Evolutionary conservation across 2,113 vertebrate species (phyloP).

Genomic region (Meleagris gallopavo): DNA sequence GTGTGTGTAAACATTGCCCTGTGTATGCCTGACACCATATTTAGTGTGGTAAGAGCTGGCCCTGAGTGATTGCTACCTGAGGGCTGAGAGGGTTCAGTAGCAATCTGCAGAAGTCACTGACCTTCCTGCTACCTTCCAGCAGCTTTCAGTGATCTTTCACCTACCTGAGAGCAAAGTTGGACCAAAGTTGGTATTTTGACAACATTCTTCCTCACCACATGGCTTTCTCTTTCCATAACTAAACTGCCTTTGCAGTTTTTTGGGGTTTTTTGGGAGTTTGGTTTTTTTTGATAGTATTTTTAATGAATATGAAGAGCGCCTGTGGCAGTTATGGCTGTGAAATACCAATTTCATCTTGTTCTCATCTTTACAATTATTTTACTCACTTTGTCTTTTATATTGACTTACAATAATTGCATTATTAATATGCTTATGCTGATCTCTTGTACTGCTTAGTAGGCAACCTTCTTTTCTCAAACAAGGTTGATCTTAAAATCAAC

Average conservation of each 20-base stretch:
- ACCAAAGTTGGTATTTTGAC: neutral
- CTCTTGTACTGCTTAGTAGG: neutral
- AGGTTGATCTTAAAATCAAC: neutral
- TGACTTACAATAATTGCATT: neutral
- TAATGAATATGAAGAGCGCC: neutral
- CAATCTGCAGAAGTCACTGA: neutral
- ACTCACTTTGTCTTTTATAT: neutral
- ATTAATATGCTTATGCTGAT: neutral
- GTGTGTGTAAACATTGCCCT: neutral
- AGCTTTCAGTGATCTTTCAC: neutral
- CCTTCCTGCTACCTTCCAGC: neutral
- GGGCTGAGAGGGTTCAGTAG: neutral
- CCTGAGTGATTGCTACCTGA: rapidly evolving
- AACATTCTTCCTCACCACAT: neutral
- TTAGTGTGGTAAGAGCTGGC: neutral
- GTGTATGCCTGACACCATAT: rapidly evolving
- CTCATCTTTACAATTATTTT: neutral
- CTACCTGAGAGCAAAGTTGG: neutral
- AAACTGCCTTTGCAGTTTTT: neutral
- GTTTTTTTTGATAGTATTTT: neutral
- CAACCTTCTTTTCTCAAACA: neutral
- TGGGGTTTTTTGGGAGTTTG: too few relatives aligned
- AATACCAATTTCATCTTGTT: neutral
- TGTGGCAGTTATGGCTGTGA: neutral
- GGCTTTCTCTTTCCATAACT: neutral